Evolutionary conservation across 1,140 invertebrate species (phyloP), one percentile per base, ranked within the genome.

Genomic region (Atopsyche davidsoni): DNA sequence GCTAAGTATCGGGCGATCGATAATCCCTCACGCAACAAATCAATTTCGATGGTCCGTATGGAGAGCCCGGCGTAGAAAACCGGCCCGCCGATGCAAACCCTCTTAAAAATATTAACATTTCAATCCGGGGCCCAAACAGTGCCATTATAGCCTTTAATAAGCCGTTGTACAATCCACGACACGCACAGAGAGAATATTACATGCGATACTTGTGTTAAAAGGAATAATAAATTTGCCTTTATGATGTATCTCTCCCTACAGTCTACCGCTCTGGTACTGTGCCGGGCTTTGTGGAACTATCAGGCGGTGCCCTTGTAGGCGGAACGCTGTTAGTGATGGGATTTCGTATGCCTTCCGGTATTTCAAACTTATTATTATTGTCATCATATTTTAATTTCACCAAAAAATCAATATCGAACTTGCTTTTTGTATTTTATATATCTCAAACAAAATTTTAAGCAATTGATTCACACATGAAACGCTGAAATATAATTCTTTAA

Each of bases 181-280:
- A 53, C 46, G 55, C 46, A 50, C 48, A 51, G 22, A 53, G 13
- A 34, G 55, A 57, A 57, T 57, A 57, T 53, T 35, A 50, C 44
- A 57, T 57, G 49, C 42, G 50, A 48, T 36, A 34, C 31, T 47
- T 9, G 34, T 28, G 34, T 23, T 52, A 24, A 53, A 57, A 46
- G 42, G 55, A 57, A 57, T 57, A 57, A 53, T 57, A 57, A 53
- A 57, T 57, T 36, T 24, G 24, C 47, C 23, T 21, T 14, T 42
- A 41, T 28, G 47, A 35, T 50, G 40, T 46, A 11, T 50, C 25
- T 23, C 38, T 25, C 17, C 24, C 32, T 11, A 11, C 16, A 11
- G n/a, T 11, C 32, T 16, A 18, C 38, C 46, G 35, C 25, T n/a
- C n/a, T n/a, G n/a, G n/a, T n/a, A n/a, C n/a, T n/a, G n/a, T n/a